phyloP scores from a whole-genome alignment of 1,140 invertebrate genomes.

The Aphaenogaster ashmeadi region DNA sequence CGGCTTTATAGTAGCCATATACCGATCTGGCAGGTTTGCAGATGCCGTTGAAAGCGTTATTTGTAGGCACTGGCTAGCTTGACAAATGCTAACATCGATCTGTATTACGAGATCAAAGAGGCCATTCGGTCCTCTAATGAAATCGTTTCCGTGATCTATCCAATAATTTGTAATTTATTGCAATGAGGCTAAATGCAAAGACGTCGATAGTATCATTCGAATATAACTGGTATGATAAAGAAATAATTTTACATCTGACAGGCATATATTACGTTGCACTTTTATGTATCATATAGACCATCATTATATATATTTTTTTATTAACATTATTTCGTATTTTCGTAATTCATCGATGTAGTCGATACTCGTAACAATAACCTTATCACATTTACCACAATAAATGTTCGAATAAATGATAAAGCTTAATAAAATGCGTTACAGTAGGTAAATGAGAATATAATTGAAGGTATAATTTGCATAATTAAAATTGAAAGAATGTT shows the following conservation, averaged over 20 bases:
- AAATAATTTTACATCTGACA: background rate
- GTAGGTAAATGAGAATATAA: slow-evolving; percentile 39
- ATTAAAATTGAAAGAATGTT: slow-evolving; percentile 57
- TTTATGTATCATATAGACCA: background rate
- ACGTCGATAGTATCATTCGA: background rate
- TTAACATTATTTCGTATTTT: slow-evolving; percentile 26
- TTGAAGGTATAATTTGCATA: slow-evolving; percentile 55
- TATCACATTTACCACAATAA: background rate
- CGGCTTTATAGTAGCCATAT: slow-evolving; percentile 43
- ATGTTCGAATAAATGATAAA: slow-evolving; percentile 17
- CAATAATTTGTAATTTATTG: slow-evolving; percentile 28
- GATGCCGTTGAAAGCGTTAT: slow-evolving; percentile 43
- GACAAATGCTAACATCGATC: slow-evolving; percentile 51
- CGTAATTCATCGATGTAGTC: background rate
- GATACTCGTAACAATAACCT: slow-evolving; percentile 12
- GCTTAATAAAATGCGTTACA: slow-evolving; percentile 36
- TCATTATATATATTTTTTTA: slow-evolving; percentile 11
- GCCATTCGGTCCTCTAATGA: background rate
- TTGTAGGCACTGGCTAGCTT: slow-evolving; percentile 41
- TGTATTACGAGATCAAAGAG: slow-evolving; percentile 38
- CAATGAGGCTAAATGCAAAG: background rate
- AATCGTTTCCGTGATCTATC: background rate
- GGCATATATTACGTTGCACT: background rate
- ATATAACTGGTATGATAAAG: background rate
- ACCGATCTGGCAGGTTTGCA: slow-evolving; percentile 34